These are phyloP conservation scores for Muschampia plurimacula DNA, from an alignment of 2,888 invertebrate species.

Conservation along the genomic window DNA sequence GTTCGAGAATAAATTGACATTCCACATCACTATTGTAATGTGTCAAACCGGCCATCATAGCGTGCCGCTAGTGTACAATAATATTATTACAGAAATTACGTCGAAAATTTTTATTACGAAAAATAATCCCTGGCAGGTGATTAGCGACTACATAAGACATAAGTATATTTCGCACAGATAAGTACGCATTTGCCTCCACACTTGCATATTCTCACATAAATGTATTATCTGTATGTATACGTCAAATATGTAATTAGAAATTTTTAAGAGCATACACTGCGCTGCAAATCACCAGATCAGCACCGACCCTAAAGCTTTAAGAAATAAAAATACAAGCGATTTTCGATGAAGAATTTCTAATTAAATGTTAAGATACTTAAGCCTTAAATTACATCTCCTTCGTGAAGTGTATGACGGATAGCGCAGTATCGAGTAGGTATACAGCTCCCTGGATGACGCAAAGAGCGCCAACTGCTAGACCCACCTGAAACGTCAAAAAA, in stretches of 20 bases:
- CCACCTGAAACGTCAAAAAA: conserved; percentile 80
- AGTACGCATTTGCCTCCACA: background rate
- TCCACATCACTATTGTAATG: no score
- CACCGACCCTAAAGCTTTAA: background rate
- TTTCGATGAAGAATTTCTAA: background rate
- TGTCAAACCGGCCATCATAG: no score
- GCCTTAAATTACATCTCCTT: conserved; percentile 85
- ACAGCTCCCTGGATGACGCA: conserved; percentile 93
- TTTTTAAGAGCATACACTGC: background rate
- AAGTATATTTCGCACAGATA: background rate
- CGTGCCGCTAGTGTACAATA: no score
- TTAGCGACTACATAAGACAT: background rate
- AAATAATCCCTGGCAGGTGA: background rate
- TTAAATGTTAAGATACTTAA: conserved; percentile 1
- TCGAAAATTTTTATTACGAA: background rate
- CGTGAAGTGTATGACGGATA: conserved; percentile 90
- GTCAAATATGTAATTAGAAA: no score
- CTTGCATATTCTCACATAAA: background rate
- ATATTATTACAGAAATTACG: background rate
- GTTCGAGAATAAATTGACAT: no score
- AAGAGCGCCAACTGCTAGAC: conserved; percentile 92
- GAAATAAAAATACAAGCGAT: background rate
- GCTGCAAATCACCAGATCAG: background rate
- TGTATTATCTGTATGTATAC: no score
- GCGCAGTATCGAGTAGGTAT: conserved; percentile 92